Evolutionary conservation across 2,113 vertebrate genomes (phyloP), one percentile per base, ranked within the genome.

Genomic region (Opisthocomus hoazin): DNA sequence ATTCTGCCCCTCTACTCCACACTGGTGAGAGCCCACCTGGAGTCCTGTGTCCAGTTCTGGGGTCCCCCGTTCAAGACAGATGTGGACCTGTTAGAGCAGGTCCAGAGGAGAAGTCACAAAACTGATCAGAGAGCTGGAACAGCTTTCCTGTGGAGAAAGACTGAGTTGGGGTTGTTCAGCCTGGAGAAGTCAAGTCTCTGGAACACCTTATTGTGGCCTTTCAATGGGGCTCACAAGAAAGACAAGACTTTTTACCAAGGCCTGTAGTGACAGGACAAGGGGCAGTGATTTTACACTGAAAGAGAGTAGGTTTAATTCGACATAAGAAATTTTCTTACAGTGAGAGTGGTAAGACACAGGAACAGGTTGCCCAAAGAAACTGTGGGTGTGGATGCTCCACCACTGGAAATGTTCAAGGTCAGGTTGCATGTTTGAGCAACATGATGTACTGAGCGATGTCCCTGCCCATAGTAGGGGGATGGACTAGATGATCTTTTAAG

Each of bases 1-100:
- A 63, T 69, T 36, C 20, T 58, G 1, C 15, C 14, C 14, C 13
- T 75, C 26, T 43, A 1, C 22, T 41, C 12, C 0, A 0, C 27
- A 63, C 50, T 70, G 2, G 23, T 8, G 56, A 70, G 11, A 19
- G 16, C 45, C 16, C 30, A 29, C 41, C 27, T 10, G 7, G 5
- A 34, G 32, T 39, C 2, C 46, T 54, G 30, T 6, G 2, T 60
- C 39, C 74, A 26, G 53, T 5, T 74, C 60, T 37, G 60, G 50
- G 4, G 19, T 23, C 30, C 10, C 18, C 60, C 53, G 27, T 10
- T 24, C 23, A 46, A 39, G 29, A 60, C 3, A 46, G 39, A 46
- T 41, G 32, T 5, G 13, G 54, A 69, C 24, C 11, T 26, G 7
- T 39, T 76, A 10, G 39, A 73, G 23, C 11, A 29, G 34, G 37